These are phyloP conservation scores for Anhinga anhinga DNA, from an alignment of 2,113 vertebrate species.

Conservation along the genomic window DNA sequence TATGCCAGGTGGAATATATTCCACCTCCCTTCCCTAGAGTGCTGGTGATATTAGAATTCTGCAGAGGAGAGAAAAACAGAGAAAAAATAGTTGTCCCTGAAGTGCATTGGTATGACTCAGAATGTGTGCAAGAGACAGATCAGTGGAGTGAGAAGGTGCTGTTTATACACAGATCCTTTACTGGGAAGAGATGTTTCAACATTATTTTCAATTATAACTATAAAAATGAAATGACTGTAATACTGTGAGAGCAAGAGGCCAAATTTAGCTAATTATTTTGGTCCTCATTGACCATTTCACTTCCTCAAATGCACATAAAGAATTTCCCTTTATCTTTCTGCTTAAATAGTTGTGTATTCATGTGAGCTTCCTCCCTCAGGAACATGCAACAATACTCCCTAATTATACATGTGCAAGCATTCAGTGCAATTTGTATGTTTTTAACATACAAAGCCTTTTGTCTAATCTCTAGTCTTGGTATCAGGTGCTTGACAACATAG, in stretches of 20 bases:
- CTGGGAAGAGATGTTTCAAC: not conserved
- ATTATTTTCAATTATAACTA: not conserved
- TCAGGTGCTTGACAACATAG: not conserved
- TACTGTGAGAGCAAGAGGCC: not conserved
- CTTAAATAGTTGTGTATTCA: not conserved
- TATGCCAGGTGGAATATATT: not conserved
- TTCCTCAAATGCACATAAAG: not conserved
- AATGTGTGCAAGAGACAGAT: not conserved
- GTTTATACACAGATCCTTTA: not conserved
- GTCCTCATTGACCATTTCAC: not conserved
- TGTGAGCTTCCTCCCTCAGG: not conserved
- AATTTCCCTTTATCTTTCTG: not conserved
- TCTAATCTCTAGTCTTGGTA: not conserved
- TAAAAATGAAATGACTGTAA: not conserved
- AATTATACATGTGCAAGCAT: not conserved
- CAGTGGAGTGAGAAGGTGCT: not conserved
- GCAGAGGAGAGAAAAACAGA: not conserved
- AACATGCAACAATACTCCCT: not conserved
- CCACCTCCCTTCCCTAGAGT: not conserved
- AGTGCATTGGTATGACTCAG: not conserved
- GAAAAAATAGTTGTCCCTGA: not conserved
- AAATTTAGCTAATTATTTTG: not conserved
- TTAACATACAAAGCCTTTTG: not conserved
- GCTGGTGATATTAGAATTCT: not conserved
- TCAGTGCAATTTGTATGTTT: not conserved